Evolutionary conservation across 1,140 invertebrate species (phyloP), one percentile per base, ranked within the genome.

Genomic region (Lithobius niger): DNA sequence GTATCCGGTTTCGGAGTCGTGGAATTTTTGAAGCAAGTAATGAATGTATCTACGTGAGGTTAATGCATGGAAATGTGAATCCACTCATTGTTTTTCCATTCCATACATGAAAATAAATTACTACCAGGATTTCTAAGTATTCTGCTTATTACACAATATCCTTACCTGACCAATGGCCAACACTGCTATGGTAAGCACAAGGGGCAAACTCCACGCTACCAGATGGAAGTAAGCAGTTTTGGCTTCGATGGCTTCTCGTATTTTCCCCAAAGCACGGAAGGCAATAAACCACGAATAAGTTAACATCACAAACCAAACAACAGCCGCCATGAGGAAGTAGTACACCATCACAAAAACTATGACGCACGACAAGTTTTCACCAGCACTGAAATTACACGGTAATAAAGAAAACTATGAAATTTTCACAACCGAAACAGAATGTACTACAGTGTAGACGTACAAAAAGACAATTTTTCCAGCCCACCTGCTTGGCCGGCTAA

Each of bases 281-380:
- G 86, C 88, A 74, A 93, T 82, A 65, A 94, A 83, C 88, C 90
- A 96, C 10, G 90, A 83, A 66, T 97, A 92, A 0, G 91, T 85
- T 28, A 97, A 81, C 60, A 97, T 90, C 10, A 95, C 88, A 76
- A 97, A 89, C 93, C 96, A 98, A 36, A 96, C 84, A 66, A 88
- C 82, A 27, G 86, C 88, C 42, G 93, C 90, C 72, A 94, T 93
- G 60, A 88, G 76, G 64, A 93, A 96, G 66, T 94, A 97, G 72
- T 98, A 99, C 0, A 96, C 82, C 66, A 96, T 73, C 55, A 97
- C 82, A 72, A 98, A 98, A 1, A 95, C 81, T 18, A 93, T 79
- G 16, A 92, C 85, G 69, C 96, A 99, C 0, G 83, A 88, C 4
- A 88, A 70, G 66, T 87, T 91, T 70, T 92, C 88, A 28, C 84